Conservation (phyloP, 2,797 vertebrate genomes). For the Hapalemur alaotrensis region DNA sequence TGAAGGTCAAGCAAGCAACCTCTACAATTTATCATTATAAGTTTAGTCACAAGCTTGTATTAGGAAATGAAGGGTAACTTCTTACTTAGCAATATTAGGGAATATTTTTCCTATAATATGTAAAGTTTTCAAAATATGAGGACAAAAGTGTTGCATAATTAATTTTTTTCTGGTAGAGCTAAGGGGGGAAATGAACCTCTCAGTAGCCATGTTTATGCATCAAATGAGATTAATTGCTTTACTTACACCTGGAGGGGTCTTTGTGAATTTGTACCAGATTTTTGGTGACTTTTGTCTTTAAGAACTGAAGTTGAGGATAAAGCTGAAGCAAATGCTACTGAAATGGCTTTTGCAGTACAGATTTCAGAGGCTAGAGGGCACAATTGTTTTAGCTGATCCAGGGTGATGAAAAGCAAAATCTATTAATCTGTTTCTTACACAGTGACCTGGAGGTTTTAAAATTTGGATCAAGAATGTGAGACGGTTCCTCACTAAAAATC, state of each 20-base stretch:
- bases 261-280: background rate
- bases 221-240: constrained; percentile 52
- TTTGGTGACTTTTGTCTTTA: constrained; percentile 52
- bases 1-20: constrained; percentile 46
- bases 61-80: constrained; percentile 53
- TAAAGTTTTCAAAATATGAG: constrained; percentile 35
- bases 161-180: constrained; percentile 21
- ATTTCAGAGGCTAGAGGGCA: constrained; percentile 69
- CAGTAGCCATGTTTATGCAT: background rate
- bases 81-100: constrained; percentile 39
- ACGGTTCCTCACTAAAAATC: constrained; percentile 60
- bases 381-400: constrained; percentile 59
- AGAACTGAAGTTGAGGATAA: constrained; percentile 19
- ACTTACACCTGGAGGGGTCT: constrained; percentile 13
- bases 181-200: constrained; percentile 32
- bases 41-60: constrained; percentile 27
- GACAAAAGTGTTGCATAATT: background rate
- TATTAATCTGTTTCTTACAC: constrained; percentile 42
- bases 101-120: constrained; percentile 38
- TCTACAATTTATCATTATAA: constrained; percentile 59
- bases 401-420: constrained; percentile 22
- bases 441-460: constrained; percentile 61
- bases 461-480: constrained; percentile 43
- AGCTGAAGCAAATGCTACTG: background rate
- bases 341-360: constrained; percentile 48